Conservation (phyloP, 2,888 invertebrate species). For the Drosophila pegasa region DNA sequence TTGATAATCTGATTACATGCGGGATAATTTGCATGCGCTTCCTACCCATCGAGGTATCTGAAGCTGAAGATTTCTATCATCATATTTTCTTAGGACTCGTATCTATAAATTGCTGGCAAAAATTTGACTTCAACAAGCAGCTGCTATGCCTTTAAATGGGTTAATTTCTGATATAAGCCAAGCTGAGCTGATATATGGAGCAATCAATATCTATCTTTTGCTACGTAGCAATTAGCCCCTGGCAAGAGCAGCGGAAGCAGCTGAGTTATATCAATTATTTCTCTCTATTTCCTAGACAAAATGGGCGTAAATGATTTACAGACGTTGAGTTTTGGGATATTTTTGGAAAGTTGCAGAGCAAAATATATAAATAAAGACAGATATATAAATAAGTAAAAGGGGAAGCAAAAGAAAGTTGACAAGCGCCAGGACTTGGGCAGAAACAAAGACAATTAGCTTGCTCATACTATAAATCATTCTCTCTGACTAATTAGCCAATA, state of each 20-base stretch:
- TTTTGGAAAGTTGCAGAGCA: slow-evolving; percentile 5
- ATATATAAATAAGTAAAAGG: too few species aligned
- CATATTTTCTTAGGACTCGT: too few species aligned
- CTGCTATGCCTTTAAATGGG: too few species aligned
- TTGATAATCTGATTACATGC: too few species aligned
- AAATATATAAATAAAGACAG: background rate
- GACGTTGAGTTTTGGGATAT: background rate
- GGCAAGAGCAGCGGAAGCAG: slow-evolving; percentile 9
- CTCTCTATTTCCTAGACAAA: slow-evolving; percentile 1
- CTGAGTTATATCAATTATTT: slow-evolving; percentile 15
- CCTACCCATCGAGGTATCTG: too few species aligned
- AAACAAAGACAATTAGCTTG: too few species aligned
- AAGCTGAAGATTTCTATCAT: background rate
- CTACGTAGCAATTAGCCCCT: background rate
- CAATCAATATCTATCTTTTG: background rate
- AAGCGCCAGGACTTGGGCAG: background rate
- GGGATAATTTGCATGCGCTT: too few species aligned
- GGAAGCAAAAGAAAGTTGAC: background rate
- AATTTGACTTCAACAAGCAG: too few species aligned
- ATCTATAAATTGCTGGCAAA: too few species aligned
- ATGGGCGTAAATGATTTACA: background rate
- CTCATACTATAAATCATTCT: background rate
- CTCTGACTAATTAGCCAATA: slow-evolving; percentile 12
- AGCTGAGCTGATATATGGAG: background rate
- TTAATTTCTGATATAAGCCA: background rate